These are phyloP conservation scores for Phortica variegata DNA, from an alignment of 1,140 invertebrate species.

Conservation along the genomic window DNA sequence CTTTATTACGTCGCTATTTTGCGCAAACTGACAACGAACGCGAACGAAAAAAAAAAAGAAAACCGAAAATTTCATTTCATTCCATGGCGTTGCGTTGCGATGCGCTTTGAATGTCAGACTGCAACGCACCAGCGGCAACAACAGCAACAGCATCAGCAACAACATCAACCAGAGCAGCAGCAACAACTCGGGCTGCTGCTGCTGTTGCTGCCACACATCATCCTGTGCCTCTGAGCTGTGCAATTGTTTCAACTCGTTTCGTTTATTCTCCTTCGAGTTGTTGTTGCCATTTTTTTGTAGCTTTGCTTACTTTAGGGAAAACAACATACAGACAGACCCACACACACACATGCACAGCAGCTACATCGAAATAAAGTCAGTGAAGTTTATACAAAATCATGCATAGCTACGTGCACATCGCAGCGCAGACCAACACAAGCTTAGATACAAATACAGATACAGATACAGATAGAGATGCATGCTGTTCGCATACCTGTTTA, in stretches of 20 bases:
- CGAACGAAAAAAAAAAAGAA: not conserved
- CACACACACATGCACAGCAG: too few relatives aligned
- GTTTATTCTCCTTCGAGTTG: conserved; percentile 19
- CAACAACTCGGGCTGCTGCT: not conserved
- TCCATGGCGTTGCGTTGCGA: not conserved
- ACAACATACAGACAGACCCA: too few relatives aligned
- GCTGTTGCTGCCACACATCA: conserved; percentile 16
- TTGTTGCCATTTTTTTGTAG: conserved; percentile 16
- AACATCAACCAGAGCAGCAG: conserved; percentile 2
- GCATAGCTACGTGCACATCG: too few relatives aligned
- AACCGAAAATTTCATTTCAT: not conserved
- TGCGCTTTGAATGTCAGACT: not conserved
- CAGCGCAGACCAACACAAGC: too few relatives aligned
- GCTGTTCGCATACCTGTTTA: too few relatives aligned
- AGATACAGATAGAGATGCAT: too few relatives aligned
- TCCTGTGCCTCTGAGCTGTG: conserved; percentile 14
- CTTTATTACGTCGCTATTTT: too few relatives aligned
- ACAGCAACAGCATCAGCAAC: conserved; percentile 2
- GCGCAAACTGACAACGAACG: too few relatives aligned
- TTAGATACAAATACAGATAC: too few relatives aligned
- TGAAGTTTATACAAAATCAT: too few relatives aligned
- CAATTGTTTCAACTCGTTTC: conserved; percentile 15
- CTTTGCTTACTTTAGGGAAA: not conserved
- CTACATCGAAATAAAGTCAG: too few relatives aligned
- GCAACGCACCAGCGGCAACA: conserved; percentile 13